phyloP scores from a whole-genome alignment of 1,140 invertebrate species.

The Cyrtorhinus lividipennis region DNA sequence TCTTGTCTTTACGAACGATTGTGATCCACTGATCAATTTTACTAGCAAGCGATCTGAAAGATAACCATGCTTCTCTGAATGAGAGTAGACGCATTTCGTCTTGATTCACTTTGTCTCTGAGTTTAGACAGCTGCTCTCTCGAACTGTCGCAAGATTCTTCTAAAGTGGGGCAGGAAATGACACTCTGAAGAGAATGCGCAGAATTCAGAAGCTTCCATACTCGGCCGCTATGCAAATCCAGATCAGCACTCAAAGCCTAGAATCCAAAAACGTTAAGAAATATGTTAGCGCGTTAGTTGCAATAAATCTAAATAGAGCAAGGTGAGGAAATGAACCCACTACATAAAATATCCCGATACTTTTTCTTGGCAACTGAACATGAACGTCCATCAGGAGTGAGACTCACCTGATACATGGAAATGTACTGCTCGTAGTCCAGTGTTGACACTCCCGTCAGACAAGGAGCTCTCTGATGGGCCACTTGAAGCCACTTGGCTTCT shows the following conservation, averaged over 20 bases:
- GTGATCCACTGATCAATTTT: conserved; percentile 59
- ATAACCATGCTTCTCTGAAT: conserved; percentile 58
- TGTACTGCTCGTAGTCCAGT: conserved; percentile 66
- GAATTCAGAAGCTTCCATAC: conserved; percentile 52
- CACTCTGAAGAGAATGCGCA: conserved; percentile 53
- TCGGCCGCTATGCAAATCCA: conserved; percentile 59
- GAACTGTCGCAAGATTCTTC: conserved; percentile 52
- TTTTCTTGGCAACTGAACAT: too few species aligned
- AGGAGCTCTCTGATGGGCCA: conserved; percentile 63
- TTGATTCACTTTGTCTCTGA: conserved; percentile 56
- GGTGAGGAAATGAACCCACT: neutral
- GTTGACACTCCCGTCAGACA: conserved; percentile 61
- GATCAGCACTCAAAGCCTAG: conserved; percentile 54
- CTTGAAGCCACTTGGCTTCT: conserved; percentile 62
- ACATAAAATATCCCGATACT: too few species aligned
- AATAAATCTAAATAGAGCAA: neutral
- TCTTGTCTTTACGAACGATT: conserved; percentile 47
- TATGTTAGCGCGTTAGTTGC: neutral
- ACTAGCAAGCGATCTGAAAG: conserved; percentile 43
- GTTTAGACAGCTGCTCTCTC: conserved; percentile 47
- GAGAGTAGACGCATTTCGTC: conserved; percentile 49
- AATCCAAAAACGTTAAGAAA: conserved; percentile 22
- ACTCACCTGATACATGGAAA: conserved; percentile 53
- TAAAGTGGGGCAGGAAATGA: conserved; percentile 54
- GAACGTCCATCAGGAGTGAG: too few species aligned